Evolutionary conservation across 2,113 vertebrate species (phyloP).

Genomic region (Odobenus rosmarus): DNA sequence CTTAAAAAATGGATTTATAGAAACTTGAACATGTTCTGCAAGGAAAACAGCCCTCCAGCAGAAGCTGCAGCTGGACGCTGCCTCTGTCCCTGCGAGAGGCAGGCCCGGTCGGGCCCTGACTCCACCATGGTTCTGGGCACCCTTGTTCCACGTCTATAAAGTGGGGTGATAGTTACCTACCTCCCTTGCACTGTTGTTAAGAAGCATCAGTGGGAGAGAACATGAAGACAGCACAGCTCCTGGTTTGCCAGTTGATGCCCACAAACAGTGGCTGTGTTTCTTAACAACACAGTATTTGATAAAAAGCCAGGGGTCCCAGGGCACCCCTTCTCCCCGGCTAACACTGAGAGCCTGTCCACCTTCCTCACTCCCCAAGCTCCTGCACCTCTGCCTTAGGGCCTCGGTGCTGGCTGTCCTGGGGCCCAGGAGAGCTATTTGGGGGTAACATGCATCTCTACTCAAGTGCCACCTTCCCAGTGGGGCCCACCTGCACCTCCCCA

Average conservation of each 20-base stretch:
- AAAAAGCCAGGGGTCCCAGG: accelerated
- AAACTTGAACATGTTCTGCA: neutral
- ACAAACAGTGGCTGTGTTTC: neutral
- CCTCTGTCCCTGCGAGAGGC: accelerated
- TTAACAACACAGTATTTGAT: too few species aligned
- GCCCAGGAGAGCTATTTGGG: neutral
- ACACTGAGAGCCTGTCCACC: accelerated
- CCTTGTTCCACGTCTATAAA: accelerated
- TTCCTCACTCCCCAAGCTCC: accelerated
- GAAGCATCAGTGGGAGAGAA: neutral
- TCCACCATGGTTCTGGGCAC: accelerated
- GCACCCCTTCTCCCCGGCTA: accelerated
- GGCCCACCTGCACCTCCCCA: neutral
- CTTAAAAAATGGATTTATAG: neutral
- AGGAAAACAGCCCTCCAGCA: neutral
- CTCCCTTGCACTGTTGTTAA: neutral
- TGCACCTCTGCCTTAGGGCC: neutral
- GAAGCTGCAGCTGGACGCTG: accelerated
- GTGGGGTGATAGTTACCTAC: accelerated
- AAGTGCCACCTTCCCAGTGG: neutral
- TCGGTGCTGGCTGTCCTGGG: neutral
- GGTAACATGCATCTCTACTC: neutral
- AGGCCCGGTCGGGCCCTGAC: accelerated
- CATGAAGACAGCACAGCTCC: accelerated
- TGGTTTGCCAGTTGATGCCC: accelerated